Conservation (phyloP, 1,140 invertebrate species). For the Bombus soroeensis region DNA sequence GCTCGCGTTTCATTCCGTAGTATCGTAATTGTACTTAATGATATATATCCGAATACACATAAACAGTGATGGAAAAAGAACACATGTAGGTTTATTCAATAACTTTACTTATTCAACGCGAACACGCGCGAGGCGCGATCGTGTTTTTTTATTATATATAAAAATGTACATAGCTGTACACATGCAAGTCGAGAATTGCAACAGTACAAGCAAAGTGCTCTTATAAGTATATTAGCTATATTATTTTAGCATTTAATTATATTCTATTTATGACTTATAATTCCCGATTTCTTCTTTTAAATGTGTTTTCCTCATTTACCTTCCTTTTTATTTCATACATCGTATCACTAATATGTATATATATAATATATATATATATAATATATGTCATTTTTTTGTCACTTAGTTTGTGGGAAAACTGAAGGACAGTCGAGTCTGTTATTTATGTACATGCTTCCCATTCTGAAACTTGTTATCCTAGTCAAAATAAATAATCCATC, state of each 20-base stretch:
- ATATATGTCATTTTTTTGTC: constrained; percentile 39
- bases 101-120: constrained; percentile 67
- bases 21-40: constrained; percentile 36
- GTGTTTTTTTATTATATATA: constrained; percentile 74
- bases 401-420: constrained; percentile 66
- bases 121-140: constrained; percentile 50
- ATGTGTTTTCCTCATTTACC: constrained; percentile 66
- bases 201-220: constrained; percentile 78
- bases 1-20: too few species aligned
- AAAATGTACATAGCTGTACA: constrained; percentile 79
- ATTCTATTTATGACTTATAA: constrained; percentile 70
- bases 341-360: constrained; percentile 62
- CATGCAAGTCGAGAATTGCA: constrained; percentile 78
- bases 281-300: constrained; percentile 67
- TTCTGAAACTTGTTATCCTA: constrained; percentile 56
- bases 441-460: constrained; percentile 63
- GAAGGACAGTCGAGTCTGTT: constrained; percentile 54
- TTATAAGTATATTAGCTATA: constrained; percentile 74
- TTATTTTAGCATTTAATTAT: constrained; percentile 72
- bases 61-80: constrained; percentile 45
- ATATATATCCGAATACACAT: neutral
- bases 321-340: constrained; percentile 68
- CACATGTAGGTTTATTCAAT: constrained; percentile 61
- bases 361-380: constrained; percentile 65
- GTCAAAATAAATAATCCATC: constrained; percentile 58